phyloP scores from a whole-genome alignment of 2,113 vertebrate genomes.

The Tiliqua scincoides region DNA sequence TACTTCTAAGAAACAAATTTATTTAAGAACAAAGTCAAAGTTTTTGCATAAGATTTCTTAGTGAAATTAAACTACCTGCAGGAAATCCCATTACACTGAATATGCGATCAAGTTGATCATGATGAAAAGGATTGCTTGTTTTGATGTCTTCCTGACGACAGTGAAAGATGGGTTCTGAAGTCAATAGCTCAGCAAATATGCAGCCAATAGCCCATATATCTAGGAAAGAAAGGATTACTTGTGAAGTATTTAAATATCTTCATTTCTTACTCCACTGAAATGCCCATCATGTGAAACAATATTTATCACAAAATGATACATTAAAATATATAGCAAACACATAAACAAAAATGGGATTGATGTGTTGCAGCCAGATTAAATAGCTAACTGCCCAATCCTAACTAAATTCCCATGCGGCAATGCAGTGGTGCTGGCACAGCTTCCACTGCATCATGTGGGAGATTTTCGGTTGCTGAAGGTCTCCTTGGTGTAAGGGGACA shows the following conservation, averaged over 20 bases:
- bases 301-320: slow-evolving; percentile 1
- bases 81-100: slow-evolving; percentile 99
- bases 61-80: slow-evolving; percentile 85
- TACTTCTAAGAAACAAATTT: no score
- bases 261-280: slow-evolving; percentile 9
- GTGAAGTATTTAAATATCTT: slow-evolving; percentile 26
- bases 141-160: slow-evolving; percentile 99
- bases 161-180: slow-evolving; percentile 97
- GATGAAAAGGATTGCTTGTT: slow-evolving; percentile 98
- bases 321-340: slow-evolving; percentile 1
- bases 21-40: slow-evolving; percentile 19
- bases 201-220: slow-evolving; percentile 99
- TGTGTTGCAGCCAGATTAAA: slow-evolving; percentile 17
- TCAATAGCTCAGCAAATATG: slow-evolving; percentile 97
- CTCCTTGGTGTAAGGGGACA: no score
- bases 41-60: background rate
- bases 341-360: background rate
- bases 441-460: no score
- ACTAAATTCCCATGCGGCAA: background rate
- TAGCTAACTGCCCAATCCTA: slow-evolving; percentile 37
- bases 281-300: slow-evolving; percentile 28
- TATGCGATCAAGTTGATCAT: slow-evolving; percentile 97
- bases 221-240: slow-evolving; percentile 64
- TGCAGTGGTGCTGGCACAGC: no score
- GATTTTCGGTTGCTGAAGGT: no score